Base-by-base conservation (phyloP, 2,888 invertebrate species). In the Andrena minutula region DNA sequence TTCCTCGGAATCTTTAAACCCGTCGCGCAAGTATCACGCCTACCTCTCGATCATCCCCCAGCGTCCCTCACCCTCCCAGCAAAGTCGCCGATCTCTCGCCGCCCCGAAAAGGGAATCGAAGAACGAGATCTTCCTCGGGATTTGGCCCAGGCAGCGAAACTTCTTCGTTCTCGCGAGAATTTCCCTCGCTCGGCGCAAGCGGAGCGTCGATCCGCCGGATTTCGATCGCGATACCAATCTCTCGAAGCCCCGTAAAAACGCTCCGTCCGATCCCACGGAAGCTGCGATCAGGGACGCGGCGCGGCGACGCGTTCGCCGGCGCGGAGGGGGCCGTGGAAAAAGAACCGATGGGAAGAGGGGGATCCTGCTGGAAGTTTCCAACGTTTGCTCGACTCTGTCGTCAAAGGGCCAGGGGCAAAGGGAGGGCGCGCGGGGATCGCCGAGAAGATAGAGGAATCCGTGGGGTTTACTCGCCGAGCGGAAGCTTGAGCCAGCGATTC, bases 361-460 rank as follows among this genome's bases (percentile, higher is more conserved):
- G 49, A 66, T 47, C 47, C 20, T 28, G 30, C 12, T 60, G 41
- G 20, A 69, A 41, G 23, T 68, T 81, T 73, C 73, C 47, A 30
- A 23, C 35, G 64, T 71, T 68, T 49, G 41, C 53, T 63, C 47
- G 32, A 23, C 30, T 10, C 53, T 56, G 7, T 8, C 30, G 56
- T 79, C 68, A 75, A 79, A 75, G 53, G 75, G 68, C n/a, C 35
- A 20, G 32, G 35, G 49, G 51, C 20, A 28, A 35, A 26, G 47
- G 61, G 47, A 35, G 58, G 5, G 20, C 30, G 35, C n/a, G n/a
- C 32, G 35, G 12, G 53, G 35, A 53, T 65, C 30, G 63, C 41
- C 26, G 81, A 53, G 72, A 68, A 70, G 81, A 64, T 66, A 68
- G 41, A 75, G 66, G 79, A 86, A 86, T 86, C 75, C 79, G 79